Evolutionary conservation across 2,888 invertebrate species (phyloP), one percentile per base, ranked within the genome.

Genomic region (Chymomyza amoena): DNA sequence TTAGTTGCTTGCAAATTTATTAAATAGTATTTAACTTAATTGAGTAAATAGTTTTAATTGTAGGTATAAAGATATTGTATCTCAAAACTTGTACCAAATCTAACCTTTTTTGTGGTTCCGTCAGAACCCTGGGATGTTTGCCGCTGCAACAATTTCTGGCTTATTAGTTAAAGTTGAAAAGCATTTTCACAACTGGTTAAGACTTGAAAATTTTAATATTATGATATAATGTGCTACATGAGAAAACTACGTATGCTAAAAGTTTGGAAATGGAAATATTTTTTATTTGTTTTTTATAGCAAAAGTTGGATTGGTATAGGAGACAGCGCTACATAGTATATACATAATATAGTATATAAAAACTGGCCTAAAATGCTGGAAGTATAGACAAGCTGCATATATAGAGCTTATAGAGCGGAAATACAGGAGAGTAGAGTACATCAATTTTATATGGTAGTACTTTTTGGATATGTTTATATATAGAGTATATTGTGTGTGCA

Each of bases 51-150:
- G 15, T 57, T 65, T 64, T 56, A 39, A 32, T 32, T 32, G 28
- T n/a, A n/a, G n/a, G n/a, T 63, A 25, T 25, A 25, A 25, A 25
- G 25, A 25, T 25, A 25, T 20, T 6, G 20, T 36, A 52, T 72
- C 60, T 59, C 57, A 62, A 57, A 66, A 71, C 61, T 61, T 75
- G 73, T 71, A 77, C 77, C 78, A 81, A 84, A 79, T 89, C 91
- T 90, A 91, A 91, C 91, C 91, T 91, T 91, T 88, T 90, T 72
- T 87, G 83, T 81, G 89, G 89, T 83, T 90, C 87, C 89, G 87
- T 89, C 80, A 89, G 87, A 88, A 89, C 89, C 84, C 87, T 80
- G 79, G 90, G 90, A 90, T 91, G 91, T 86, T 89, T 88, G 81
- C 86, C 88, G 91, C 91, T 91, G 91, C 89, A 91, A 90, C 88